phyloP scores from a whole-genome alignment of 2,888 invertebrate genomes.

The Caenorhabditis afra region DNA sequence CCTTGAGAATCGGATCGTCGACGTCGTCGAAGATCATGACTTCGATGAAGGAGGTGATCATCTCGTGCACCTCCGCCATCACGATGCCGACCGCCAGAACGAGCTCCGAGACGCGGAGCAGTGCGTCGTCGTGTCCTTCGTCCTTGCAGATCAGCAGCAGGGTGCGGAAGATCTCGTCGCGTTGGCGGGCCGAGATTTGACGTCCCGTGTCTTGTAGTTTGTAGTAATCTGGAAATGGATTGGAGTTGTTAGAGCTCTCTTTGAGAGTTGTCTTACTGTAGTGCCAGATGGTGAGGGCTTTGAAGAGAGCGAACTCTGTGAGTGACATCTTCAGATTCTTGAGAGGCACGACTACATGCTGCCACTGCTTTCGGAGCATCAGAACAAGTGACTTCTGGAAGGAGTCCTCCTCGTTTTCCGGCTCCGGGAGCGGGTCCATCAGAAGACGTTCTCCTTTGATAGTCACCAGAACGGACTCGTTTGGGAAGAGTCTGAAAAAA shows the following conservation, averaged over 20 bases:
- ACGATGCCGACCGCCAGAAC: slow-evolving; percentile 43
- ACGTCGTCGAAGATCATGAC: slow-evolving; percentile 38
- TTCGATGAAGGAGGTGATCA: slow-evolving; percentile 48
- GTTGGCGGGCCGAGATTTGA: slow-evolving; percentile 41
- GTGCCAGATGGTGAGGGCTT: slow-evolving; percentile 58
- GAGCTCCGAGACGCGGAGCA: slow-evolving; percentile 42
- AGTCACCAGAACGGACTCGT: slow-evolving; percentile 33
- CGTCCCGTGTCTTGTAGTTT: slow-evolving; percentile 53
- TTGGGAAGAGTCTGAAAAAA: slow-evolving; percentile 36
- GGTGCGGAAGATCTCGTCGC: slow-evolving; percentile 49
- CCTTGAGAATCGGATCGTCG: slow-evolving; percentile 51
- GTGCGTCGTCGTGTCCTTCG: slow-evolving; percentile 46
- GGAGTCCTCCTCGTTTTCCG: slow-evolving; percentile 3
- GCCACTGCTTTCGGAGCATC: slow-evolving; percentile 51
- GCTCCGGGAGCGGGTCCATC: slow-evolving; percentile 44
- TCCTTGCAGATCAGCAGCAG: slow-evolving; percentile 50
- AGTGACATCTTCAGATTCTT: slow-evolving; percentile 41
- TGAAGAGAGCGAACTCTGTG: slow-evolving; percentile 53
- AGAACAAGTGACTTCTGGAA: slow-evolving; percentile 16
- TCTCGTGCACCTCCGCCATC: slow-evolving; percentile 54
- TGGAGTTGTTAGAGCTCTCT: not conserved
- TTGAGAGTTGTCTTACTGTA: slow-evolving; percentile 31
- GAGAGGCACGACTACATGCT: slow-evolving; percentile 42
- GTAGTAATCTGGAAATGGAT: slow-evolving; percentile 46
- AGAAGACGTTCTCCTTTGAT: slow-evolving; percentile 30